Base-by-base conservation (phyloP, 1,140 invertebrate species). In the Orius laevigatus region DNA sequence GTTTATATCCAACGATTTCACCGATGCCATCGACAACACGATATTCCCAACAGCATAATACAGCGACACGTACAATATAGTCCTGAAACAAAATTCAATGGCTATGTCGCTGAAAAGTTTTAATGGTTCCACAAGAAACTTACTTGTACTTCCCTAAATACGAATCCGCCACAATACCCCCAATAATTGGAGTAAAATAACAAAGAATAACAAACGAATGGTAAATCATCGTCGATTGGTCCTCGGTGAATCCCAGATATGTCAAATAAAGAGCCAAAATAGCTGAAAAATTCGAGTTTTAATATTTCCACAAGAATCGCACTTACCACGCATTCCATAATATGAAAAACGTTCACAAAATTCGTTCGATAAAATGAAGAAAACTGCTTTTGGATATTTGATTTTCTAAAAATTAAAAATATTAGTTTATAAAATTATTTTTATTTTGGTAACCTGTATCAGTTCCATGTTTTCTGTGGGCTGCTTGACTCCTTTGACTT, bases 271-370 rank as follows among this genome's bases (percentile, higher is more conserved):
- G 59, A 0, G 79, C 74, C 36, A 94, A 67, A 51, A 93, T 78
- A 5, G 86, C 86, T 91, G 67, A 35, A 50, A 50, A 25, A 25
- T 8, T 3, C 25, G 8, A 25, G 3, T 25, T 25, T 25, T 25
- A 4, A 25, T 3, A 25, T n/a, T n/a, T n/a, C n/a, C n/a, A 25
- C 3, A 25, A 25, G 3, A 25, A 25, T 11, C 35, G 9, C 58
- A 74, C 79, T 74, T 69, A 94, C 90, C 83, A 77, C 83, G 76
- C 82, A 95, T 88, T 59, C 93, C 92, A 77, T 95, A 96, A 64
- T 78, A 96, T 40, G 81, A 89, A 66, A 95, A 97, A 59, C 92
- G 72, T 68, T 97, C 93, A 64, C 92, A 96, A 61, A 96, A 94
- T 66, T 97, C 93, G 75, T 90, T 94, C 59, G 76, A 80, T 50